These are phyloP conservation scores for Nemurella pictetii DNA, from an alignment of 2,888 invertebrate genomes.

Conservation along the genomic window DNA sequence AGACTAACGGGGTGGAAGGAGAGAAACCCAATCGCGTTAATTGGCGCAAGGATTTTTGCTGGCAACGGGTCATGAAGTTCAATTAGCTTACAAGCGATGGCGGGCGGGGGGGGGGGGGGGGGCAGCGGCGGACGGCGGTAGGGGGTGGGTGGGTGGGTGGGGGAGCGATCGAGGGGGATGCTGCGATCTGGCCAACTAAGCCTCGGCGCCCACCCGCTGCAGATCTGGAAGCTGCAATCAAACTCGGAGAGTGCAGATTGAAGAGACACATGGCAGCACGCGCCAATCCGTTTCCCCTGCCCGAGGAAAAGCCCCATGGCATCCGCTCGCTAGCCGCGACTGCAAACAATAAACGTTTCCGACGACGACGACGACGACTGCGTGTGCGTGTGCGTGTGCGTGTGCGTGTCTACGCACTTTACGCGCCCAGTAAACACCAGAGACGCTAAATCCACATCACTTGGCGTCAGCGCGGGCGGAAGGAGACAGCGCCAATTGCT, in stretches of 20 bases:
- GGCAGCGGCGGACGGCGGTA: not conserved
- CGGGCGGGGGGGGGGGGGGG: not conserved
- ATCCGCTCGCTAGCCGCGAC: not conserved
- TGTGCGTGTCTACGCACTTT: not conserved
- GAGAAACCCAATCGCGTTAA: slow-evolving; percentile 43
- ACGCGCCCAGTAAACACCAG: not conserved
- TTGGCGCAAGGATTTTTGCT: slow-evolving; percentile 44
- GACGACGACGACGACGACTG: no score
- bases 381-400: not conserved
- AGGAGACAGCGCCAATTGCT: not conserved
- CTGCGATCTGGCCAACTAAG: slow-evolving; percentile 33
- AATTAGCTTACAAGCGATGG: slow-evolving; percentile 35
- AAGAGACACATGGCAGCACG: not conserved
- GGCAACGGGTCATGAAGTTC: slow-evolving; percentile 41
- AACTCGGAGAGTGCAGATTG: slow-evolving; percentile 12
- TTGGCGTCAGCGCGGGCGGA: not conserved
- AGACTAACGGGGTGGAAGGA: slow-evolving; percentile 29
- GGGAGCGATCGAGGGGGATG: not conserved
- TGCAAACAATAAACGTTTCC: not conserved
- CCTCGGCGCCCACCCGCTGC: slow-evolving; percentile 30
- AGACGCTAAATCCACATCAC: not conserved
- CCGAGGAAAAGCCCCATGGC: not conserved
- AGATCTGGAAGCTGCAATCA: slow-evolving; percentile 1
- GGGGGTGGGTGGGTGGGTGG: not conserved
- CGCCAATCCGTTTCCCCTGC: not conserved